Evolutionary conservation across 2,113 vertebrate species (phyloP).

Genomic region (Melanocharis versteri): DNA sequence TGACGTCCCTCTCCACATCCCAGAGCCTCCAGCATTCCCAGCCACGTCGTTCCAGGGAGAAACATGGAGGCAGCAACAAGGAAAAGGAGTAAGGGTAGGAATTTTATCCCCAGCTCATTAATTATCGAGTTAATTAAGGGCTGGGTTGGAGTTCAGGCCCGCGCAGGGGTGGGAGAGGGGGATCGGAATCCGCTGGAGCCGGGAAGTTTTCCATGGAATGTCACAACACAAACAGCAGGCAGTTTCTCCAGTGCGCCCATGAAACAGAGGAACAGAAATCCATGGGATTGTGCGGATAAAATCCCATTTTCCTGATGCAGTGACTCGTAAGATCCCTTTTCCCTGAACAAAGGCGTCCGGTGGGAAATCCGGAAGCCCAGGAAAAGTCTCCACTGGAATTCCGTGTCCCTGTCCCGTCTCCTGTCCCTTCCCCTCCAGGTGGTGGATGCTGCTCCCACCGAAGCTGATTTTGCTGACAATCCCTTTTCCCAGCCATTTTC

Average conservation of each 20-base stretch:
- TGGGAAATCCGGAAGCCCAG: accelerated
- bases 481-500: not conserved
- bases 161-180: not conserved
- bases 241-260: accelerated
- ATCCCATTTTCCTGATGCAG: not conserved
- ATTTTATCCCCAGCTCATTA: not conserved
- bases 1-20: not conserved
- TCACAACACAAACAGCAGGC: accelerated
- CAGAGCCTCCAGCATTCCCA: too few relatives aligned
- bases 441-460: accelerated
- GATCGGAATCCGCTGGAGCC: not conserved
- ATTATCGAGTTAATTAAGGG: not conserved
- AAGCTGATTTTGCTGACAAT: not conserved
- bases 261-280: not conserved
- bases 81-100: not conserved
- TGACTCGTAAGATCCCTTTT: not conserved
- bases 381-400: not conserved
- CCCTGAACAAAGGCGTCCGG: accelerated
- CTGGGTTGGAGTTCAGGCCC: not conserved
- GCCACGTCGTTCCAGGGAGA: not conserved
- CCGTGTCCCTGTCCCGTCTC: not conserved
- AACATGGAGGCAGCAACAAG: accelerated
- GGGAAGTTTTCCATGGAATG: not conserved
- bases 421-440: accelerated
- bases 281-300: not conserved